Base-by-base conservation (phyloP, 1,140 invertebrate genomes). In the Drosophila neocordata region DNA sequence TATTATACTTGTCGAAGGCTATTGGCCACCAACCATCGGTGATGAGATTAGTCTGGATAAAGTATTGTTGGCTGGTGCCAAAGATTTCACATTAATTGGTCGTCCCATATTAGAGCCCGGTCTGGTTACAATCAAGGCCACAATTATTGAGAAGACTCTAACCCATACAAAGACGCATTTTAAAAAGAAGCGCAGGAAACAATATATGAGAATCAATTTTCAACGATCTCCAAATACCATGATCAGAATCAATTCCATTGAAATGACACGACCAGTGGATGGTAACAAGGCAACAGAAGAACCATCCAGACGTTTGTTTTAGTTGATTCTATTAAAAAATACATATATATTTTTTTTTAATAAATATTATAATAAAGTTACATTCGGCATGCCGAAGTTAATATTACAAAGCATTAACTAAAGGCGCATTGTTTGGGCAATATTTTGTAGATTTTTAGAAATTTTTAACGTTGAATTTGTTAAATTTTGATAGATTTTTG, bases 111-210 rank as follows among this genome's bases (percentile, higher is more conserved):
- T 98, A 7, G 95, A 96, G 88, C 93, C 93, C 24, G 95, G 95
- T 55, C 90, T 97, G 31, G 96, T 97, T 0, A 92, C 93, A 55
- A 93, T 99, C 0, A 94, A 96, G 69, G 97, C 96, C 0, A 98
- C 97, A 34, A 94, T 99, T 5, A 95, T 99, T 53, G 97, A 98
- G 73, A 98, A 98, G 92, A 97, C 96, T 0, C 92, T 98, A 1
- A 97, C 96, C 1, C 95, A 97, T 76, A 97, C 95, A 0, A 96
- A 95, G 90, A 95, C 95, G 56, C 93, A 95, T 80, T 97, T 97
- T 87, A 93, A 93, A 18, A 95, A 96, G 89, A 95, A 93, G 77
- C 93, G 93, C 74, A 95, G 96, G 91, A 96, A 97, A 92, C 95
- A 96, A 71, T 96, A 93, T 80, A 94, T 94, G 89, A 94, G 95